Percentiles rank a stretch among this genome's conserved stretches.
phyloP scores from a whole-genome alignment of 2,888 invertebrate species.

The Caenorhabditis zanzibari region DNA sequence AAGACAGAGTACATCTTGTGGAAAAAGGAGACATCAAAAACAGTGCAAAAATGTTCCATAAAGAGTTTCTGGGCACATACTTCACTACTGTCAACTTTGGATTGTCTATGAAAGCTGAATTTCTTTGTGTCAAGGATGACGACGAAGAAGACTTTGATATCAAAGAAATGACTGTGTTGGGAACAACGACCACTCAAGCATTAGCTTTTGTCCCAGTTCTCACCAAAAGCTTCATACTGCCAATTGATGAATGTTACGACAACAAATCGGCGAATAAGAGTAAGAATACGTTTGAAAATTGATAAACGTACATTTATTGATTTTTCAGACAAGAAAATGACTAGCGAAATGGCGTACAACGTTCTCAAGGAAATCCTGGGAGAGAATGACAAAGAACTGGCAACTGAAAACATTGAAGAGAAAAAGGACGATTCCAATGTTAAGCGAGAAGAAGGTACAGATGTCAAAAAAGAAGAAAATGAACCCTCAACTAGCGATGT shows the following conservation, averaged over 20 bases:
- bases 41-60: slow-evolving; percentile 12
- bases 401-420: not conserved
- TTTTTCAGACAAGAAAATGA: not conserved
- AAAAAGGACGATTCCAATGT: not conserved
- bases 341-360: slow-evolving; percentile 4
- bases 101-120: slow-evolving; percentile 15
- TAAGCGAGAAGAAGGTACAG: slow-evolving; percentile 13
- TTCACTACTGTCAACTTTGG: slow-evolving; percentile 39
- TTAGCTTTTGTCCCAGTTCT: slow-evolving; percentile 6
- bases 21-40: not conserved
- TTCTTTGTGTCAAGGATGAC: not conserved
- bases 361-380: slow-evolving; percentile 13
- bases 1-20: slow-evolving; percentile 5
- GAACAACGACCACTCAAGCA: not conserved
- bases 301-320: no score
- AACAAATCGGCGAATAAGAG: not conserved
- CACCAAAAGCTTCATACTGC: slow-evolving; percentile 31
- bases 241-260: slow-evolving; percentile 19
- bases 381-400: not conserved
- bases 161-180: not conserved
- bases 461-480: not conserved
- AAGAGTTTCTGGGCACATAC: not conserved
- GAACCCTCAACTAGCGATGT: no score
- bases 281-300: not conserved
- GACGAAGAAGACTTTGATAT: not conserved